Percentiles rank a stretch among this genome's conserved stretches.
These are phyloP conservation scores for Panorpa germanica DNA, from an alignment of 2,888 invertebrate species.

Conservation along the genomic window DNA sequence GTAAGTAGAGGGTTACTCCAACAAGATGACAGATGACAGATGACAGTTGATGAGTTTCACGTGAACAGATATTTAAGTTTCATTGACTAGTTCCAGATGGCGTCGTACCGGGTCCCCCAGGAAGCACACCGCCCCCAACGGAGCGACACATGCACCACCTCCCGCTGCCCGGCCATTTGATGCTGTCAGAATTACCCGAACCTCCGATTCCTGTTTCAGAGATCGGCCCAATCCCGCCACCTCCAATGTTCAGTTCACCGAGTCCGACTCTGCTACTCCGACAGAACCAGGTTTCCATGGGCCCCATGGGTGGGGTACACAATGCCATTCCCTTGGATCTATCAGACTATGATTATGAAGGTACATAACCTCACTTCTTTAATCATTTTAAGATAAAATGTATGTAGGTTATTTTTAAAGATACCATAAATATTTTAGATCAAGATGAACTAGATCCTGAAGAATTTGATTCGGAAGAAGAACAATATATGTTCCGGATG, in stretches of 20 bases:
- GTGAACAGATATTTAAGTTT: constrained; percentile 9
- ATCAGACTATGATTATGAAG: constrained; percentile 45
- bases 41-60: constrained; percentile 1
- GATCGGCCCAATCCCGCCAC: constrained; percentile 85
- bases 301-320: constrained; percentile 25
- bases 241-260: constrained; percentile 89
- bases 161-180: constrained; percentile 32
- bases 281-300: constrained; percentile 22
- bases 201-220: constrained; percentile 84
- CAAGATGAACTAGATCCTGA: constrained; percentile 33
- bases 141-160: constrained; percentile 16
- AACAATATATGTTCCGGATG: constrained; percentile 35
- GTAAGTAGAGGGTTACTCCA: constrained; percentile 24
- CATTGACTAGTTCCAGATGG: constrained; percentile 36
- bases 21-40: constrained; percentile 6
- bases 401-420: constrained; percentile 2
- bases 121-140: constrained; percentile 23
- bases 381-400: background rate
- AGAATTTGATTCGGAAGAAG: constrained; percentile 45
- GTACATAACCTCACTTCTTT: constrained; percentile 21
- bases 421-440: constrained; percentile 15
- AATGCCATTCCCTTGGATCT: constrained; percentile 18
- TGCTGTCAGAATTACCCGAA: constrained; percentile 75
- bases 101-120: constrained; percentile 23
- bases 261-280: constrained; percentile 46